Evolutionary conservation across 2,113 vertebrate species (phyloP).

Genomic region (Calyptommatus sinebrachiatus): DNA sequence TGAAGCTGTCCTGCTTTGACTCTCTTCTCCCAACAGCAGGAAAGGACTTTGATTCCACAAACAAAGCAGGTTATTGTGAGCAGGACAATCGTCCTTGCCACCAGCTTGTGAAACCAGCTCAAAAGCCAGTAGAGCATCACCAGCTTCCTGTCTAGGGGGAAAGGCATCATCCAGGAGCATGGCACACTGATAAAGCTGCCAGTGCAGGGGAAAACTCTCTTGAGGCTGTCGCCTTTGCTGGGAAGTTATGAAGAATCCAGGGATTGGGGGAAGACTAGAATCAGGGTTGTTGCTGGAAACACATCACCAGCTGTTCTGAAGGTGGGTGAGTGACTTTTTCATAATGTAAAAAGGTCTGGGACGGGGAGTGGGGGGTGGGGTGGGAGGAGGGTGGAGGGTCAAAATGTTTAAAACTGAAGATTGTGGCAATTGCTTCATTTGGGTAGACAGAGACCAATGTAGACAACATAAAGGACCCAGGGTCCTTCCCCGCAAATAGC

Average conservation of each 20-base stretch:
- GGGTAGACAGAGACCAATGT: not conserved
- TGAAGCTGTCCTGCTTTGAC: not conserved
- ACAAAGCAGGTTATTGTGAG: conserved; percentile 9
- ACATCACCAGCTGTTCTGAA: not conserved
- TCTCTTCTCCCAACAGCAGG: not conserved
- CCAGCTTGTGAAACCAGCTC: not conserved
- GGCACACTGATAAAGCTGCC: not conserved
- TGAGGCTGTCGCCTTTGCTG: not conserved
- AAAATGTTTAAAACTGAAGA: not conserved
- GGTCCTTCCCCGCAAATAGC: not conserved
- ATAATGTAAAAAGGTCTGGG: too few relatives aligned
- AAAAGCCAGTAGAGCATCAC: not conserved
- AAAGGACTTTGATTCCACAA: conserved; percentile 23
- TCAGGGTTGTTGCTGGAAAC: not conserved
- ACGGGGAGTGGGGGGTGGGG: too few relatives aligned
- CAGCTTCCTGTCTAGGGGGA: accelerated
- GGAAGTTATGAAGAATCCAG: not conserved
- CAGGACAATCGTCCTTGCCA: not conserved
- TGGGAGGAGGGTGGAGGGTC: not conserved
- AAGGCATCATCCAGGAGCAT: not conserved
- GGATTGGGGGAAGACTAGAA: not conserved
- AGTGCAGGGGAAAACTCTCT: not conserved
- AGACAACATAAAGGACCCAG: not conserved
- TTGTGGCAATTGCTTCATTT: not conserved
- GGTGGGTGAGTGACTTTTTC: conserved; percentile 12